Base-by-base conservation (phyloP, 2,113 vertebrate species). In the Rhynchopsitta pachyrhyncha region DNA sequence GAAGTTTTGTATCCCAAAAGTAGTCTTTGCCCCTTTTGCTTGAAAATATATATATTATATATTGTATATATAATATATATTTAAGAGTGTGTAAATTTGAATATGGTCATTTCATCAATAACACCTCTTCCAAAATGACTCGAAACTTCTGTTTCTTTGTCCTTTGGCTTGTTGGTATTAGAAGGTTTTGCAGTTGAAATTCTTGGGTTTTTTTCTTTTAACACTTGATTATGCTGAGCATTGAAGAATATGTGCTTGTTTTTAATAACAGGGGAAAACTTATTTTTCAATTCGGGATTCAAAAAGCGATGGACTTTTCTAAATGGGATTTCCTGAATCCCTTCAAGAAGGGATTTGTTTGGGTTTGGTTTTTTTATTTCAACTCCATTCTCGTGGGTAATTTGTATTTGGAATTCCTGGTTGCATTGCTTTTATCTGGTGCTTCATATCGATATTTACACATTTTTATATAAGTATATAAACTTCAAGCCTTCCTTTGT, bases 401-500 rank as follows among this genome's bases (percentile, higher is more conserved):
- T 88, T 97, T 88, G 35, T 96, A 67, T 96, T 96, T 90, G 92
- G 87, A 97, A 93, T 94, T 95, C 90, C 91, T 95, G 79, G 95
- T 96, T 97, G 95, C 88, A 80, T 96, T 93, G 94, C 95, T 96
- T 95, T 95, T 96, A 93, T 95, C 84, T 96, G 96, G 94, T 94
- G 96, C 91, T 89, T 98, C 93, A 82, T 88, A 96, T 93, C 86
- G 94, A 75, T 94, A 95, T 95, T 96, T 94, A 95, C 91, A 74
- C 41, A 42, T 95, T 97, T 96, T 96, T 96, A 97, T 95, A 95
- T 96, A 89, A 91, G n/a, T 92, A 89, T 92, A 82, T 95, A 83
- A 89, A 78, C 75, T 93, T 92, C 92, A 94, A 95, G 88, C 86
- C 96, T 96, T 92, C 96, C 92, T 95, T 84, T 88, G 95, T 95